Evolutionary conservation across 1,140 invertebrate genomes (phyloP).

Genomic region (Potamilus streckersoni): DNA sequence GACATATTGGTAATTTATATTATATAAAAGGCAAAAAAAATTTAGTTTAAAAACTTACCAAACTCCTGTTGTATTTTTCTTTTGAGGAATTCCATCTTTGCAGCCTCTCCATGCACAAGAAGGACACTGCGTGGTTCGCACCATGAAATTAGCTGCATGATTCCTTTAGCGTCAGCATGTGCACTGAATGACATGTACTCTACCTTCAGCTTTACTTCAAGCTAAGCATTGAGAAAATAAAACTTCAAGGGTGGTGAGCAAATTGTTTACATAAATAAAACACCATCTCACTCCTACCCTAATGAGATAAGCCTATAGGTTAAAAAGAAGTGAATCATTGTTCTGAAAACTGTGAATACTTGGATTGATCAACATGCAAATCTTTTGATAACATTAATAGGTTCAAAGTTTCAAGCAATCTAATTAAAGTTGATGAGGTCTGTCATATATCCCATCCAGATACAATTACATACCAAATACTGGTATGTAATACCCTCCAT

Average conservation of each 20-base stretch:
- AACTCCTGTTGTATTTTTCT: slow-evolving; percentile 88
- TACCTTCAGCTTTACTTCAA: slow-evolving; percentile 98
- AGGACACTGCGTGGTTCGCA: slow-evolving; percentile 98
- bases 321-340: neutral
- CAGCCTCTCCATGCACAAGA: slow-evolving; percentile 91
- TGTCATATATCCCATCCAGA: neutral
- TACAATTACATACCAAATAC: too few relatives aligned
- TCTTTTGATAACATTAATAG: neutral
- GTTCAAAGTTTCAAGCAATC: neutral
- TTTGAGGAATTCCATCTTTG: slow-evolving; percentile 94
- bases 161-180: slow-evolving; percentile 99
- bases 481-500: too few relatives aligned
- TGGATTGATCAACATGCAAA: neutral
- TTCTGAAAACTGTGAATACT: neutral
- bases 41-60: slow-evolving; percentile 41
- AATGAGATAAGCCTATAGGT: slow-evolving; percentile 13
- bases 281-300: too few relatives aligned
- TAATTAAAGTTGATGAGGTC: too few relatives aligned
- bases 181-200: slow-evolving; percentile 99
- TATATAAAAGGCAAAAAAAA: too few relatives aligned
- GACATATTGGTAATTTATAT: too few relatives aligned
- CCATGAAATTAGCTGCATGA: slow-evolving; percentile 99
- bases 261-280: too few relatives aligned
- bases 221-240: slow-evolving; percentile 45
- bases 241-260: too few relatives aligned